Evolutionary conservation across 2,113 vertebrate species (phyloP).

Genomic region (Scophthalmus maximus): DNA sequence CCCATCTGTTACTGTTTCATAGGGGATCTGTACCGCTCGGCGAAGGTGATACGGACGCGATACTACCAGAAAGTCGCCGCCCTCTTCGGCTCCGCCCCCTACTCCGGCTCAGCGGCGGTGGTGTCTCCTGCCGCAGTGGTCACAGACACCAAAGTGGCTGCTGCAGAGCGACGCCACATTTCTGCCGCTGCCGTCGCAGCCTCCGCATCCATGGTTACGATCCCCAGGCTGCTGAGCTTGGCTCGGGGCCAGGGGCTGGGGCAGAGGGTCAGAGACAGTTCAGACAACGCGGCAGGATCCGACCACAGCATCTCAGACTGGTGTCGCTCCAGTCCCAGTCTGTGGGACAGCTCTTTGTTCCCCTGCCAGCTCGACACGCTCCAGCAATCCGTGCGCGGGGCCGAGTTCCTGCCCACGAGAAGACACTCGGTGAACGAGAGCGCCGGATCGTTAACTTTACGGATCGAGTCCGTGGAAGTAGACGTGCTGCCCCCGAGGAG

Average conservation of each 20-base stretch:
- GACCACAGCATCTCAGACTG: slow-evolving; percentile 71
- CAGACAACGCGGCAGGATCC: slow-evolving; percentile 47
- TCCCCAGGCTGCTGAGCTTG: slow-evolving; percentile 62
- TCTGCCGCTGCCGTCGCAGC: slow-evolving; percentile 36
- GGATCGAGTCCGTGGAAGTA: slow-evolving; percentile 48
- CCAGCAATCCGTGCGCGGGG: slow-evolving; percentile 33
- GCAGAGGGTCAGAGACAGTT: slow-evolving; percentile 52
- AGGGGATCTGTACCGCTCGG: slow-evolving; percentile 88
- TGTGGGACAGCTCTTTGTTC: slow-evolving; percentile 63
- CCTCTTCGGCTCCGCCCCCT: slow-evolving; percentile 84
- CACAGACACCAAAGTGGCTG: slow-evolving; percentile 31
- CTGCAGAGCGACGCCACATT: slow-evolving; percentile 36
- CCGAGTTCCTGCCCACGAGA: slow-evolving; percentile 44
- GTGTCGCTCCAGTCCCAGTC: slow-evolving; percentile 65
- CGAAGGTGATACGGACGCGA: slow-evolving; percentile 87
- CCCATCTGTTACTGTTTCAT: slow-evolving; percentile 95
- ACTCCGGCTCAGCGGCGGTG: slow-evolving; percentile 50
- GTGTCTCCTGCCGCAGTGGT: slow-evolving; percentile 17
- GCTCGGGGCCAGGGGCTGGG: slow-evolving; percentile 42
- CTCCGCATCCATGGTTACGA: slow-evolving; percentile 55
- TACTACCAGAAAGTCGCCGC: slow-evolving; percentile 88
- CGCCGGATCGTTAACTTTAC: slow-evolving; percentile 36
- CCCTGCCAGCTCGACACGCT: slow-evolving; percentile 61
- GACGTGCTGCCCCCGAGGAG: slow-evolving; percentile 59
- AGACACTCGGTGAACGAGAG: slow-evolving; percentile 66